Base-by-base conservation (phyloP, 1,140 invertebrate species). In the Homarus americanus region DNA sequence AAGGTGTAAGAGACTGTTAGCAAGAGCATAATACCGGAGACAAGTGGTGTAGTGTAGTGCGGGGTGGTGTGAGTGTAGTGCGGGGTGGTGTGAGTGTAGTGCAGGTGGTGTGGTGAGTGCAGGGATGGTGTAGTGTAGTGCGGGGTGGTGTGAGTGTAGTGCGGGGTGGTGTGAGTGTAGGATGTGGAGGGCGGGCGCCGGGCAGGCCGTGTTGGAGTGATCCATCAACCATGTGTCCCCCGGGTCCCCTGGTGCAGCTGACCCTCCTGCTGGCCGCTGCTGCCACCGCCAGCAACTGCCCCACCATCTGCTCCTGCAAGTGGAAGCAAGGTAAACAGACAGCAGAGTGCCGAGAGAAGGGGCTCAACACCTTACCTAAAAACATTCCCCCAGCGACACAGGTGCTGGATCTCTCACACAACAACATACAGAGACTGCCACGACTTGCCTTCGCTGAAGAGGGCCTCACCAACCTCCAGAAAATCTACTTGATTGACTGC, bases 311-410 rank as follows among this genome's bases (percentile, higher is more conserved):
- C 94, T 95, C 96, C 17, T 98, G 98, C 95, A 98, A 97, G 93
- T 98, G 98, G 98, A 98, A 98, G 94, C 96, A 96, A 93, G 98
- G 97, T 1, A 98, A 98, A 94, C 96, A 97, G 93, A 97, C 97
- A 89, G 97, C 98, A 3, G 97, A 98, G 93, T 98, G 97, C 94
- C 95, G 96, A 17, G 96, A 96, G 73, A 96, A 96, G 94, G 96
- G 96, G 49, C 94, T 98, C n/a, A 95, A 96, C 63, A 95, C 95
- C 7, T 96, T 98, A 17, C 98, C 98, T 0, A 95, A 96, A 91
- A 96, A 97, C 40, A 96, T 98, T 93, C 96, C 97, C 93, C 96
- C 97, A n/a, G 97, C 96, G 93, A 98, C 97, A 0, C 97, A 98
- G 95, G 97, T 98, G 9, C 94, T 98, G 40, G 97, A 98, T 93